Conservation (phyloP, 2,113 vertebrate genomes). For the Hylia prasina region DNA sequence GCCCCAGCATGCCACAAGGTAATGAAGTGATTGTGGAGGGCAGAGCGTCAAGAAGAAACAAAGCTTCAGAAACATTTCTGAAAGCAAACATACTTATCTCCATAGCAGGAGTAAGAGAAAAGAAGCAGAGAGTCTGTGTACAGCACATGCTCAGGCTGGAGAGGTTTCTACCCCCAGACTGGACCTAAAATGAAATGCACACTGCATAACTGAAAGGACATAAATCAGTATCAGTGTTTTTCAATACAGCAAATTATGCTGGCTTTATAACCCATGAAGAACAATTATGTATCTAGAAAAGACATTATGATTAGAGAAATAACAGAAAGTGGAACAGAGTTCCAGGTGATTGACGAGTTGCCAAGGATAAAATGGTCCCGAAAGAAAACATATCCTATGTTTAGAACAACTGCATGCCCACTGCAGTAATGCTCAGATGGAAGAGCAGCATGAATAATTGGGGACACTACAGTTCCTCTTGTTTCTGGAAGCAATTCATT, state of each 20-base stretch:
- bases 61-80: neutral
- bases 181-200: conserved; percentile 4
- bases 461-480: neutral
- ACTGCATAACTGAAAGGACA: neutral
- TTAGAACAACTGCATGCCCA: neutral
- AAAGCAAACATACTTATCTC: neutral
- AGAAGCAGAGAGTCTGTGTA: neutral
- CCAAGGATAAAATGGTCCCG: neutral
- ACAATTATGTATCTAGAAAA: conserved; percentile 41
- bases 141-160: neutral
- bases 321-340: neutral
- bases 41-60: neutral
- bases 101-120: neutral
- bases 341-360: neutral
- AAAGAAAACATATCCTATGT: neutral
- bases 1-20: neutral
- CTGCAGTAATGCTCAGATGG: neutral
- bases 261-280: conserved; percentile 56
- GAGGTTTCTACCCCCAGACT: neutral
- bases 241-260: neutral
- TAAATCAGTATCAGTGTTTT: conserved; percentile 26
- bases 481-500: neutral
- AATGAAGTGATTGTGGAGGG: neutral
- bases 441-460: neutral
- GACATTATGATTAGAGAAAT: neutral